These are phyloP conservation scores for Odontamblyopus lacepedii DNA, from an alignment of 2,797 vertebrate species.

Conservation along the genomic window DNA sequence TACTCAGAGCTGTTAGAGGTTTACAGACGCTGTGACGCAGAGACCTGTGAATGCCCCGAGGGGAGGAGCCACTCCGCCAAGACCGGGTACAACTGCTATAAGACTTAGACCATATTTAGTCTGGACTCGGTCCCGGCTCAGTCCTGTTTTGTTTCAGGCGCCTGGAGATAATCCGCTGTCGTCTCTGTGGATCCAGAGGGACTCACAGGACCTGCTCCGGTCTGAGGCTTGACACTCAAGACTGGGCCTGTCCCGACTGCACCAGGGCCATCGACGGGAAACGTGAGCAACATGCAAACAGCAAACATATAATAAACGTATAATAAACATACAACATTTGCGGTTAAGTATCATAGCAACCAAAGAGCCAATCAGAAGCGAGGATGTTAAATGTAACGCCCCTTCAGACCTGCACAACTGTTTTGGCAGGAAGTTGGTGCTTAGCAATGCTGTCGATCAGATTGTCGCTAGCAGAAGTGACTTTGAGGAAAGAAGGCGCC, in stretches of 20 bases:
- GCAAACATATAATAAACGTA: background rate
- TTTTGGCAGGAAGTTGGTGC: too few relatives aligned
- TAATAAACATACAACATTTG: too few relatives aligned
- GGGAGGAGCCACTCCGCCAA: slow-evolving; percentile 83
- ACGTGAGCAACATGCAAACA: slow-evolving; percentile 54
- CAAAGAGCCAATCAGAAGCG: too few relatives aligned
- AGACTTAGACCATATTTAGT: too few relatives aligned
- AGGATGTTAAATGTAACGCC: too few relatives aligned
- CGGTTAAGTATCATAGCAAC: too few relatives aligned
- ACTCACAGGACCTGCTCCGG: slow-evolving; percentile 90
- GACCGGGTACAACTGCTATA: slow-evolving; percentile 59
- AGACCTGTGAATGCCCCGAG: slow-evolving; percentile 78
- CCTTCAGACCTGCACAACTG: too few relatives aligned
- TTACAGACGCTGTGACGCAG: slow-evolving; percentile 85
- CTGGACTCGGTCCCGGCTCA: too few relatives aligned
- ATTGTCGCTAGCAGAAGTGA: too few relatives aligned
- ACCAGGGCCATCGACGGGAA: slow-evolving; percentile 77
- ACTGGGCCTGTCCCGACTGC: slow-evolving; percentile 91
- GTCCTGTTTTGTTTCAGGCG: slow-evolving; percentile 67
- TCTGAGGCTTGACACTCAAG: slow-evolving; percentile 73
- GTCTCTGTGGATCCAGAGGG: slow-evolving; percentile 89
- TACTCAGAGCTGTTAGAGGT: slow-evolving; percentile 89
- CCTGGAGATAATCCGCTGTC: slow-evolving; percentile 90
- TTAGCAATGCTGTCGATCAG: too few relatives aligned
- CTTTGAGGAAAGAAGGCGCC: too few relatives aligned